Evolutionary conservation across 2,797 vertebrate genomes (phyloP).

Genomic region (Muscicapa striata): DNA sequence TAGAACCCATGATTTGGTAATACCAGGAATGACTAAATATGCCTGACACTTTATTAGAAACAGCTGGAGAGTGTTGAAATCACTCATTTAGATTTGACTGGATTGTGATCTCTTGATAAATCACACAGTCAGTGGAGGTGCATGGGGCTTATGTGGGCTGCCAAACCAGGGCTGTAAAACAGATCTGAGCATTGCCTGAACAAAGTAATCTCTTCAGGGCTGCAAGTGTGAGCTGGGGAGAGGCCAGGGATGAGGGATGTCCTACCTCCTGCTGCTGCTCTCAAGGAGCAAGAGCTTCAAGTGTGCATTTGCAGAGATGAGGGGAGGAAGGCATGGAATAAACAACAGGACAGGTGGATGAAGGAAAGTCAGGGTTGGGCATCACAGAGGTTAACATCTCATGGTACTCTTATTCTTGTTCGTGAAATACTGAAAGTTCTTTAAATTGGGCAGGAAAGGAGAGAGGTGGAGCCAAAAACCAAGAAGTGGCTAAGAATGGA

Average conservation of each 20-base stretch:
- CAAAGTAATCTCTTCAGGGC: background rate
- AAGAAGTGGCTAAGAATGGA: background rate
- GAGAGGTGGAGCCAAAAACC: rapidly evolving
- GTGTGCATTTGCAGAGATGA: background rate
- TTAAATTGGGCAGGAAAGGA: background rate
- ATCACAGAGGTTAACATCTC: background rate
- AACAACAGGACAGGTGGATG: background rate
- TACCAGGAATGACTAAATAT: background rate
- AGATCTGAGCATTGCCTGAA: background rate
- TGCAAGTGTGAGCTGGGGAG: background rate
- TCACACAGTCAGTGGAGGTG: background rate
- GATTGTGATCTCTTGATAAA: background rate
- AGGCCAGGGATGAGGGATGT: background rate
- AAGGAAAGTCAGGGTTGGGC: background rate
- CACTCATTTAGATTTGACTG: background rate
- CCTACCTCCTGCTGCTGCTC: background rate
- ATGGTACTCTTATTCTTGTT: background rate
- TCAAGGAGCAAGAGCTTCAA: background rate
- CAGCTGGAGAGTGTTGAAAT: background rate
- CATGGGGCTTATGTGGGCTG: background rate
- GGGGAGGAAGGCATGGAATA: rapidly evolving
- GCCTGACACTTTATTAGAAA: background rate
- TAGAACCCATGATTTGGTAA: background rate
- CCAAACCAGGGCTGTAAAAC: background rate
- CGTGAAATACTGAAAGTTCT: background rate